These are phyloP conservation scores for Neosilurus mollespiculum DNA, from an alignment of 2,797 vertebrate species.

Conservation along the genomic window DNA sequence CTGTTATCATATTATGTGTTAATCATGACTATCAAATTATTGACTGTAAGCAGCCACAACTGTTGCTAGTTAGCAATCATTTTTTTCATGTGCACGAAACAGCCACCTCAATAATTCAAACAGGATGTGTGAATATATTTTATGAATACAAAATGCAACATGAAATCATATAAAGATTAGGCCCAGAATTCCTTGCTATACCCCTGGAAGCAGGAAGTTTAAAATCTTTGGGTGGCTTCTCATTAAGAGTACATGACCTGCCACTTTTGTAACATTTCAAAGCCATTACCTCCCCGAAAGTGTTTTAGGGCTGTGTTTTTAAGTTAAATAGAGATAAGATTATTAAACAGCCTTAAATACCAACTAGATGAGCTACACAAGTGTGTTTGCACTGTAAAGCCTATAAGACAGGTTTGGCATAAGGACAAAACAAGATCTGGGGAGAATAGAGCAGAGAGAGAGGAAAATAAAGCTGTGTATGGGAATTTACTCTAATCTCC, in stretches of 20 bases:
- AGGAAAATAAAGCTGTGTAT: slow-evolving; percentile 43
- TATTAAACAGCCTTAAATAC: slow-evolving; percentile 37
- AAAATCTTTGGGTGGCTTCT: slow-evolving; percentile 30
- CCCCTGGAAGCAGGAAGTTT: not conserved
- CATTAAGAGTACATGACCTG: slow-evolving; percentile 27
- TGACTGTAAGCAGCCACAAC: not conserved
- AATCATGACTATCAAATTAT: not conserved
- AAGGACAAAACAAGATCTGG: slow-evolving; percentile 35
- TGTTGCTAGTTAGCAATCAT: no score
- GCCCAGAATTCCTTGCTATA: not conserved
- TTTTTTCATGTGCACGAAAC: not conserved
- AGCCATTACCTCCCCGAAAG: slow-evolving; percentile 23
- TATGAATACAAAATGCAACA: not conserved
- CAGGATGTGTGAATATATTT: not conserved
- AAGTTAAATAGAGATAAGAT: slow-evolving; percentile 33
- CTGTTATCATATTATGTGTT: not conserved
- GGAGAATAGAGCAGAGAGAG: slow-evolving; percentile 34
- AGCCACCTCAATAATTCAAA: not conserved
- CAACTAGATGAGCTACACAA: slow-evolving; percentile 36
- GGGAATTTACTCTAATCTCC: slow-evolving; percentile 49
- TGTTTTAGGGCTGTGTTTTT: slow-evolving; percentile 14
- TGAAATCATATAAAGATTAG: not conserved
- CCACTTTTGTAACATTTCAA: slow-evolving; percentile 31
- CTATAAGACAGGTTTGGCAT: slow-evolving; percentile 51
- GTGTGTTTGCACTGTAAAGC: slow-evolving; percentile 40